Evolutionary conservation across 2,113 vertebrate genomes (phyloP), one percentile per base, ranked within the genome.

Genomic region (Engraulis encrasicolus): DNA sequence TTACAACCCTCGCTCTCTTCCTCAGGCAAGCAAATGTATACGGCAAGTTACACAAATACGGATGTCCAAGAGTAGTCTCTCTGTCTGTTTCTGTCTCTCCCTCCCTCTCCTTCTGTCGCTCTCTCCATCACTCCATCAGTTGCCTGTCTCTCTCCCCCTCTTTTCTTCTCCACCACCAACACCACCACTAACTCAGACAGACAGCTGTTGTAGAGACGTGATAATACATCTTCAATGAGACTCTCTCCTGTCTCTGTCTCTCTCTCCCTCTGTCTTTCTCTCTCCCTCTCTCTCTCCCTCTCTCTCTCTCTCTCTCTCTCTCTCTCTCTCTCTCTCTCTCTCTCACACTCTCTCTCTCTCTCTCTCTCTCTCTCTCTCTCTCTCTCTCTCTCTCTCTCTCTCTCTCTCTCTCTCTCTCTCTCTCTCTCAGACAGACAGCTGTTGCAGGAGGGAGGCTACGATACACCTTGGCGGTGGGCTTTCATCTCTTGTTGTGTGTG

Each of bases 391-490:
- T n/a, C n/a, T n/a, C n/a, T n/a, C n/a, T n/a, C n/a, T n/a, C n/a
- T n/a, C n/a, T n/a, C n/a, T n/a, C n/a, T n/a, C n/a, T n/a, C n/a
- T n/a, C n/a, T n/a, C n/a, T n/a, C n/a, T n/a, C n/a, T n/a, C n/a
- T n/a, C n/a, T n/a, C n/a, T n/a, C n/a, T n/a, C n/a, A n/a, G n/a
- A n/a, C n/a, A 91, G 95, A 97, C 96, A 96, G 96, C 96, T 91
- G 94, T 94, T 95, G 94, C 92, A 94, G 93, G 93, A 27, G 95
- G n/a, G n/a, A 95, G 96, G 96, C 94, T 93, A 93, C 94, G 91
- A 95, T 94, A 94, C 96, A 95, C 95, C 96, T 96, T 95, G 92
- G 85, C n/a, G 89, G 92, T 90, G 94, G 95, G 95, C 96, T 97
- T 98, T 98, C 97, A 97, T 98, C 96, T 98, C 92, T 15, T 66